These are phyloP conservation scores for Gasterosteus aculeatus DNA, from an alignment of 2,113 vertebrate species.

Conservation along the genomic window DNA sequence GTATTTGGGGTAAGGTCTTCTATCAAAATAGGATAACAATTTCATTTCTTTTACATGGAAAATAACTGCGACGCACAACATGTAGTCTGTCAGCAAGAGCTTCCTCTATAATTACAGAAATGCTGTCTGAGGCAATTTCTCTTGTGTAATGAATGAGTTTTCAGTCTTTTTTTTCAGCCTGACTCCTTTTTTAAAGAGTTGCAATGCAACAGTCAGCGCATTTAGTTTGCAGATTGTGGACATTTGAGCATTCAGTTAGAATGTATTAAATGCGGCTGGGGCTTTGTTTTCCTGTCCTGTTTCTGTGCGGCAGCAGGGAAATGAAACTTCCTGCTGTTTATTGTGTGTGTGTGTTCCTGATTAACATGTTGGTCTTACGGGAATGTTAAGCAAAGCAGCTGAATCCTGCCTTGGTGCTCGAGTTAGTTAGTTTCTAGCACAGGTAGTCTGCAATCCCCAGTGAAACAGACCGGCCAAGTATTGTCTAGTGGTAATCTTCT, in stretches of 20 bases:
- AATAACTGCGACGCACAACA: slow-evolving; percentile 1
- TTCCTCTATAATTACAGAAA: slow-evolving; percentile 63
- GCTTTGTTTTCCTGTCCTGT: slow-evolving; percentile 43
- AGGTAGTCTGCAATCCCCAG: background rate
- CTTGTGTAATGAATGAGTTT: slow-evolving; percentile 34
- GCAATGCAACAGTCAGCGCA: slow-evolving; percentile 19
- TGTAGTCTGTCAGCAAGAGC: slow-evolving; percentile 8
- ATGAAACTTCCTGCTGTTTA: slow-evolving; percentile 66
- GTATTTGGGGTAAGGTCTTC: background rate
- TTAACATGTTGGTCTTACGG: slow-evolving; percentile 30
- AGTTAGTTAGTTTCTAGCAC: slow-evolving; percentile 15
- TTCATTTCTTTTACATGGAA: slow-evolving; percentile 20
- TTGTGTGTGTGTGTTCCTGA: slow-evolving; percentile 39
- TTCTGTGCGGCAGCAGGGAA: slow-evolving; percentile 44
- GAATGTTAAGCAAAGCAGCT: slow-evolving; percentile 51
- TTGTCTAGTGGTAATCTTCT: background rate
- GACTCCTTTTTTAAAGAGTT: slow-evolving; percentile 38
- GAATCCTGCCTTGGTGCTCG: background rate
- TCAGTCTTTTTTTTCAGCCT: slow-evolving; percentile 22
- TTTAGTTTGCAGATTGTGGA: background rate
- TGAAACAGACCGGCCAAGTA: slow-evolving; percentile 1
- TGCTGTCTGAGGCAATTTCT: slow-evolving; percentile 42
- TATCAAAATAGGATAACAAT: background rate
- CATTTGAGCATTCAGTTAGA: slow-evolving; percentile 34
- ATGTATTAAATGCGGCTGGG: slow-evolving; percentile 39